Base-by-base conservation (phyloP, 2,797 vertebrate genomes). In the Sebastes hubbsi region DNA sequence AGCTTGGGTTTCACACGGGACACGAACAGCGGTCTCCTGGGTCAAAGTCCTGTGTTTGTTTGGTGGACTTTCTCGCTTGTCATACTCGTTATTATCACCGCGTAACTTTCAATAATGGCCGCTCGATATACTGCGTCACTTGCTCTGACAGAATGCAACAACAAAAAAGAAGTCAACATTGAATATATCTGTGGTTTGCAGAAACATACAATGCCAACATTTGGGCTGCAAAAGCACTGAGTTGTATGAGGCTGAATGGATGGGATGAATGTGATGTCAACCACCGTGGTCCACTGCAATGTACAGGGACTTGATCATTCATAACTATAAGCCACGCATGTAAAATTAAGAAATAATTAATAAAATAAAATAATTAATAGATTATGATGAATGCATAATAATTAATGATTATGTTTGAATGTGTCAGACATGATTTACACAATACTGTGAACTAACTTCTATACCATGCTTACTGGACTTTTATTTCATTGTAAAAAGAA, bases 201-300 rank as follows among this genome's bases (percentile, higher is more conserved):
- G 38, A 42, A 42, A 42, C 38, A 42, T 42, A 42, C 38, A 42
- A 42, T 18, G 42, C 42, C 42, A 46, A 18, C 42, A 46, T 46
- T 46, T 46, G 42, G 16, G 54, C 20, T 27, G 78, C 55, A 68
- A 75, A 59, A 29, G 25, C 22, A 67, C 29, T 24, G 56, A 60
- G 36, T n/a, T 77, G 54, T 14, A 61, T 58, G 75, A 75, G 49
- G 20, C n/a, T 42, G 36, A 81, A 71, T 65, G 18, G 42, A 74
- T 46, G 77, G 58, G 70, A 54, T 38, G 64, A 61, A 67, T 30
- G 34, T 46, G 72, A 59, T 25, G 29, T 74, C 24, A 60, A 56
- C 65, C 65, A 62, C 70, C 67, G 16, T 12, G 66, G 16, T 46
- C 8, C 18, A 52, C 49, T 52, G 49, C 49, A 52, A n/a, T 20